These are phyloP conservation scores for Alligator sinensis DNA, from an alignment of 2,113 vertebrate species.

Conservation along the genomic window DNA sequence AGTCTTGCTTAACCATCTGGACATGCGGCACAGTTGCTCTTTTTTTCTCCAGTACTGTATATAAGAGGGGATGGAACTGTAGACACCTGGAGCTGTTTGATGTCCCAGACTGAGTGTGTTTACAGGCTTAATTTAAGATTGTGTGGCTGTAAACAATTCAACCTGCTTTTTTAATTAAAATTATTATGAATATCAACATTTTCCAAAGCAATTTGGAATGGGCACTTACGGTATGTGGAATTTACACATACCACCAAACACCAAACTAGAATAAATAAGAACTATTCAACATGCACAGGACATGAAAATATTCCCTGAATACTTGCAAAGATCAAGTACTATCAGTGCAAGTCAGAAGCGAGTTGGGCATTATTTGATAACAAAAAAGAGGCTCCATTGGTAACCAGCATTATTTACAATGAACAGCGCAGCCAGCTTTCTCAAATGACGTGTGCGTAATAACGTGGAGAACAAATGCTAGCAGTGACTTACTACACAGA, in stretches of 20 bases:
- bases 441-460: slow-evolving; percentile 43
- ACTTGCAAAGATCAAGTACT: slow-evolving; percentile 48
- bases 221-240: slow-evolving; percentile 6
- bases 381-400: slow-evolving; percentile 40
- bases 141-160: neutral
- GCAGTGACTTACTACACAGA: slow-evolving; percentile 62
- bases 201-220: neutral
- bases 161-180: neutral
- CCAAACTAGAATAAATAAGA: slow-evolving; percentile 44
- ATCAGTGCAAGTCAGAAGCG: slow-evolving; percentile 39
- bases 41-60: neutral
- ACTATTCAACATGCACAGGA: slow-evolving; percentile 51
- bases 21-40: rapidly evolving
- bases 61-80: neutral
- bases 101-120: neutral
- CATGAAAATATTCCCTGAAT: slow-evolving; percentile 54
- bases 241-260: slow-evolving; percentile 2
- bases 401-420: slow-evolving; percentile 68
- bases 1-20: neutral
- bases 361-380: slow-evolving; percentile 57
- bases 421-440: slow-evolving; percentile 38
- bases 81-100: neutral
- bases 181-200: neutral
- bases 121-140: neutral
- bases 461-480: slow-evolving; percentile 59